These are phyloP conservation scores for Drosophila buzzatii DNA, from an alignment of 2,888 invertebrate species.

Conservation along the genomic window DNA sequence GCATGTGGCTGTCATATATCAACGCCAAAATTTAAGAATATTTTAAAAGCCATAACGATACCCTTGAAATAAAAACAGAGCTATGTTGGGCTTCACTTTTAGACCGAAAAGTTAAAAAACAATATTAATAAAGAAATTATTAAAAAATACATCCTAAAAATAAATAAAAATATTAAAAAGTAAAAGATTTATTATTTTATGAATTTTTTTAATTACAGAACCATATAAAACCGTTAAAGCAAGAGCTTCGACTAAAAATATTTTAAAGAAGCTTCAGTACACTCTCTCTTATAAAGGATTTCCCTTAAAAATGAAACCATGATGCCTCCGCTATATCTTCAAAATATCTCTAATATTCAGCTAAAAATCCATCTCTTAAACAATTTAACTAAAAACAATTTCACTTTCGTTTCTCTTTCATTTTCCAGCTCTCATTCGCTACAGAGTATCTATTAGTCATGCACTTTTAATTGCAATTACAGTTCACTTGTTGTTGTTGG, in stretches of 20 bases:
- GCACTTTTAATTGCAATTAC: constrained; percentile 5
- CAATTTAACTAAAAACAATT: background rate
- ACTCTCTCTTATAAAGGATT: too few relatives aligned
- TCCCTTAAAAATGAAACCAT: too few relatives aligned
- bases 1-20: background rate
- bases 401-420: background rate
- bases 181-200: too few relatives aligned
- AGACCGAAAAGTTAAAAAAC: background rate
- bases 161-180: too few relatives aligned
- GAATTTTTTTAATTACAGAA: too few relatives aligned
- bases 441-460: constrained; percentile 16
- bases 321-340: background rate
- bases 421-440: background rate
- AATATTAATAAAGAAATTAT: too few relatives aligned
- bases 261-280: too few relatives aligned
- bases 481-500: constrained; percentile 21
- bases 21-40: background rate
- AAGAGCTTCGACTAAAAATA: too few relatives aligned
- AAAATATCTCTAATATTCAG: background rate
- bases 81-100: too few relatives aligned
- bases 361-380: background rate
- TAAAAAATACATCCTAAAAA: too few relatives aligned
- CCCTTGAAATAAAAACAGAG: background rate
- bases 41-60: background rate
- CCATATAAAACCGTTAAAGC: too few relatives aligned